Conservation (phyloP, 2,888 invertebrate species). For the Perdita meconis region DNA sequence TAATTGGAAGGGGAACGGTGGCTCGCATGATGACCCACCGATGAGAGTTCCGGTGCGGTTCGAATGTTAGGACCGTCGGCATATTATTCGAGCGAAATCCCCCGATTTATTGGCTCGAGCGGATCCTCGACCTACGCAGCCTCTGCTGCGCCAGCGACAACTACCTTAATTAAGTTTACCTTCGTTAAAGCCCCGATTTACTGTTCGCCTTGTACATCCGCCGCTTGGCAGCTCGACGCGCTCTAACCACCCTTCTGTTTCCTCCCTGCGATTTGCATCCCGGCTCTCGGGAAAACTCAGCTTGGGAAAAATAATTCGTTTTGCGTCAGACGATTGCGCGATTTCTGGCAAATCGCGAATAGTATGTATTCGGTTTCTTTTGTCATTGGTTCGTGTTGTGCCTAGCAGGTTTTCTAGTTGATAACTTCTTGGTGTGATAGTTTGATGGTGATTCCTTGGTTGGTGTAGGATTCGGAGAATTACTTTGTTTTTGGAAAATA, state of each 20-base stretch:
- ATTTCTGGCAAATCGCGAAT: background rate
- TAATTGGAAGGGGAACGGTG: slow-evolving; percentile 9
- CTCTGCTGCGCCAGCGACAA: slow-evolving; percentile 45
- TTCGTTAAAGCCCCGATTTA: slow-evolving; percentile 60
- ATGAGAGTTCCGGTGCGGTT: slow-evolving; percentile 5
- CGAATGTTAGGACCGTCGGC: slow-evolving; percentile 21
- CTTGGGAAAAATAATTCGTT: slow-evolving; percentile 30
- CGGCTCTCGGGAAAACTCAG: slow-evolving; percentile 17
- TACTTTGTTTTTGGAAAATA: too few relatives aligned
- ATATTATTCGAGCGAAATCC: slow-evolving; percentile 50
- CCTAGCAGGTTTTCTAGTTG: too few relatives aligned
- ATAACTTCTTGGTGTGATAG: too few relatives aligned
- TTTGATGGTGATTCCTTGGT: too few relatives aligned
- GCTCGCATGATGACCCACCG: background rate
- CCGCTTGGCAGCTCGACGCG: slow-evolving; percentile 38
- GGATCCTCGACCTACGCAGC: slow-evolving; percentile 32
- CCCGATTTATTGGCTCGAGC: slow-evolving; percentile 50
- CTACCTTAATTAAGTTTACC: slow-evolving; percentile 61
- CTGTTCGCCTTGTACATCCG: slow-evolving; percentile 52
- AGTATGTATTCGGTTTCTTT: too few relatives aligned
- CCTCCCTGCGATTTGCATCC: slow-evolving; percentile 38
- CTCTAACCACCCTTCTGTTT: slow-evolving; percentile 2
- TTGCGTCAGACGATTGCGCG: slow-evolving; percentile 1
- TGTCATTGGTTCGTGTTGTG: too few relatives aligned
- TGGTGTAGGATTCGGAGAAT: too few relatives aligned